Evolutionary conservation across 2,113 vertebrate genomes (phyloP).

Genomic region (Merops nubicus): DNA sequence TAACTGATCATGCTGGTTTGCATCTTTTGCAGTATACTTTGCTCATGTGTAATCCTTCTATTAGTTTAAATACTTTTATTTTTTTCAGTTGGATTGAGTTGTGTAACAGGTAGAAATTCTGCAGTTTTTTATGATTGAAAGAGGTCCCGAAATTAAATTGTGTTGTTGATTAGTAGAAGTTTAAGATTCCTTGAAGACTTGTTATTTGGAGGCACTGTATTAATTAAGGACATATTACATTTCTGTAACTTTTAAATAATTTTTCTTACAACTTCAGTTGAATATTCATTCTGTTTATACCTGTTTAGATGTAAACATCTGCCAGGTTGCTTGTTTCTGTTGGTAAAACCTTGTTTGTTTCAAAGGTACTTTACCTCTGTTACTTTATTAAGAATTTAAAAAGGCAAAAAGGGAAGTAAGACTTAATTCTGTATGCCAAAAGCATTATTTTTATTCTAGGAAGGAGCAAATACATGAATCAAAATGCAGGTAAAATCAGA

Average conservation of each 20-base stretch:
- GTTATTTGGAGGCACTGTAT: background rate
- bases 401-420: background rate
- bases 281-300: background rate
- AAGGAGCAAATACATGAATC: background rate
- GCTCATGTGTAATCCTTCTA: background rate
- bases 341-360: background rate
- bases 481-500: background rate
- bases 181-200: background rate
- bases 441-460: background rate
- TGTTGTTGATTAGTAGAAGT: background rate
- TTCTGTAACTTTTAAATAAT: background rate
- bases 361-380: too few relatives aligned
- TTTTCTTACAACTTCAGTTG: background rate
- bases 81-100: background rate
- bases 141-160: background rate
- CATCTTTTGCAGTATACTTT: background rate
- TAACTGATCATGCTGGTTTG: background rate
- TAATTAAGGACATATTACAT: background rate
- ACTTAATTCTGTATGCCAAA: background rate
- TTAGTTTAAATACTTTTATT: background rate
- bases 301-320: background rate
- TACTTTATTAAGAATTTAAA: background rate
- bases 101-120: background rate
- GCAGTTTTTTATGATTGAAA: background rate
- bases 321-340: background rate